Evolutionary conservation across 2,113 vertebrate species (phyloP).

Genomic region (Corythaixoides concolor): DNA sequence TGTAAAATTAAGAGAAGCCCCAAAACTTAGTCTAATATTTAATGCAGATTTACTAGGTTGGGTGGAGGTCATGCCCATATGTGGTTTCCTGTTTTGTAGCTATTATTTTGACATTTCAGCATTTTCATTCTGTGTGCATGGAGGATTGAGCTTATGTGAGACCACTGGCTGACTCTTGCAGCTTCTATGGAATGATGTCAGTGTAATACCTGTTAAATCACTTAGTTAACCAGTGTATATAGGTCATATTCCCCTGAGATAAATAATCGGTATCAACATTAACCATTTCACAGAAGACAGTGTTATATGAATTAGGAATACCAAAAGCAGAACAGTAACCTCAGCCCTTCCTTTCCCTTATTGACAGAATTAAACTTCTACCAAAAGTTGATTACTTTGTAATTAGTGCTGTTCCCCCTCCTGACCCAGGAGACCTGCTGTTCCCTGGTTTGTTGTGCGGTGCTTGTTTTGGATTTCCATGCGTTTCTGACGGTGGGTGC

Average conservation of each 20-base stretch:
- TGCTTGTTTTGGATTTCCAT: not conserved
- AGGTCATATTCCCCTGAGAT: slow-evolving; percentile 61
- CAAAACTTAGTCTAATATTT: not conserved
- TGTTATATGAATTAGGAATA: not conserved
- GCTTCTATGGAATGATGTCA: not conserved
- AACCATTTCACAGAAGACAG: not conserved
- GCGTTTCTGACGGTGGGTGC: not conserved
- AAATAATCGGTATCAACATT: not conserved
- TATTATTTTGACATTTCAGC: slow-evolving; percentile 2
- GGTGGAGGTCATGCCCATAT: not conserved
- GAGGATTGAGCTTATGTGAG: not conserved
- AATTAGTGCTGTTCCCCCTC: not conserved
- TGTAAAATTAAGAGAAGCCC: not conserved
- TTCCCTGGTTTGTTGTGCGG: not conserved
- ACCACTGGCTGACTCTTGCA: not conserved
- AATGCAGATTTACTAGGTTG: not conserved
- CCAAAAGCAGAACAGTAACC: not conserved
- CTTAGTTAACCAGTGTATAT: slow-evolving; percentile 47
- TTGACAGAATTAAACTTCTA: not conserved
- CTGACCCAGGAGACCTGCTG: not conserved
- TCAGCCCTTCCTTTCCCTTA: not conserved
- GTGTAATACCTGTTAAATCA: slow-evolving; percentile 68
- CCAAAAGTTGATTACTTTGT: not conserved
- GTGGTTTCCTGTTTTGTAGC: not conserved
- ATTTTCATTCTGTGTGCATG: slow-evolving; percentile 1